Base-by-base conservation (phyloP, 64 coral and sea anemone genomes). In the Montipora cactus region DNA sequence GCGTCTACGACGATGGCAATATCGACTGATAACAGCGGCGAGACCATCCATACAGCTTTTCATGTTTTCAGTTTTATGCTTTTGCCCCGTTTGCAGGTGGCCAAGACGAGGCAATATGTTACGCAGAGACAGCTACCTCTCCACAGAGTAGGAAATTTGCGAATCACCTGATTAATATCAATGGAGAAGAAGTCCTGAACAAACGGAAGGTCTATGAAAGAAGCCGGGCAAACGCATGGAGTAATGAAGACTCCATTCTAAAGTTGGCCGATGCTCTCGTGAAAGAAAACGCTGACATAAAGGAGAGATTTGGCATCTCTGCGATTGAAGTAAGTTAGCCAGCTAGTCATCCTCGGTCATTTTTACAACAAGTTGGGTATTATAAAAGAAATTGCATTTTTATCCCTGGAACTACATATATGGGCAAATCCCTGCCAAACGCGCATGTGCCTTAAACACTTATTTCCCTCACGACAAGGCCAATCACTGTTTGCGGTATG, bases 181-280 rank as follows among this genome's bases (percentile, higher is more conserved):
- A 94, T 18, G 93, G 93, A 52, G 79, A 94, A 47, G 93, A 90
- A 22, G 93, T 94, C 9, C 52, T 94, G 23, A 94, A 94, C 88
- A 94, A 94, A 37, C 74, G 87, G 76, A 94, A 90, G 52, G 79
- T 94, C 15, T 94, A 94, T 19, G 93, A 94, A 2, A 94, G 87
- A 94, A 94, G 87, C 18, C 87, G 93, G 37, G 79, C 57, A 8
- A 94, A 94, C 7, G 87, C 93, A 18, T 94, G 93, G 93, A 94
- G 44, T 47, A 84, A 76, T 45, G 93, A 94, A 15, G 87, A 90
- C 49, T 94, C 93, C 10, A 62, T 90, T 11, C 46, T 90, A 19
- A 94, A 28, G 72, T 59, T 94, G 0, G 81, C 87, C 25, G 49
- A 50, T 15, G 93, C 87, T 3, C 59, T 94, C 50, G 78, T 94